Evolutionary conservation across 2,888 invertebrate genomes (phyloP).

Genomic region (Petrophora chlorosata): DNA sequence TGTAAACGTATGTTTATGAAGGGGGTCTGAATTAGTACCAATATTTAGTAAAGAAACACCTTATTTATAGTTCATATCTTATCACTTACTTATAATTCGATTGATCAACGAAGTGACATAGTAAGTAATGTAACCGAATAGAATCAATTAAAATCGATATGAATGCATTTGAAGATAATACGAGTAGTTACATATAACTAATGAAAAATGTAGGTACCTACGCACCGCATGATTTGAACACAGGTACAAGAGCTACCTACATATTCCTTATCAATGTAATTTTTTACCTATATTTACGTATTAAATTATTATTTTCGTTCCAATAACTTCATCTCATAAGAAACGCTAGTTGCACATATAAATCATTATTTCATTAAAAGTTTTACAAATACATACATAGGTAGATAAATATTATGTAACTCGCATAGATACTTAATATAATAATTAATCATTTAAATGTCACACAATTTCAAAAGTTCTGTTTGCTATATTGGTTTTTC

Average conservation of each 20-base stretch:
- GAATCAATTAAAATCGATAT: background rate
- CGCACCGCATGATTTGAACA: background rate
- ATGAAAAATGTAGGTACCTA: no score
- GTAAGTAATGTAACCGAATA: background rate
- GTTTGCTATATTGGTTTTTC: no score
- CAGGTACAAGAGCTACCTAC: no score
- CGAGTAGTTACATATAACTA: no score
- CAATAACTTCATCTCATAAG: constrained; percentile 5
- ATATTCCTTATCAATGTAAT: no score
- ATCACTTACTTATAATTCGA: background rate
- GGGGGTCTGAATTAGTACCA: constrained; percentile 4
- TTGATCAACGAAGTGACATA: constrained; percentile 4
- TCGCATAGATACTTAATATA: no score
- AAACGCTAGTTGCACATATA: constrained; percentile 21
- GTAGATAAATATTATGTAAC: no score
- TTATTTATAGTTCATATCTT: background rate
- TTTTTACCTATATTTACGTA: no score
- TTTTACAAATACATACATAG: no score
- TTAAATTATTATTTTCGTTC: background rate
- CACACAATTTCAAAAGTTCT: no score
- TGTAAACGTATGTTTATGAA: constrained; percentile 7
- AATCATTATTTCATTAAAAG: no score
- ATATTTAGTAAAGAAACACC: constrained; percentile 1
- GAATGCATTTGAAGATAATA: background rate
- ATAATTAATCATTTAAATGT: no score